Base-by-base conservation (phyloP, 2,113 vertebrate genomes). In the Laterallus jamaicensis region DNA sequence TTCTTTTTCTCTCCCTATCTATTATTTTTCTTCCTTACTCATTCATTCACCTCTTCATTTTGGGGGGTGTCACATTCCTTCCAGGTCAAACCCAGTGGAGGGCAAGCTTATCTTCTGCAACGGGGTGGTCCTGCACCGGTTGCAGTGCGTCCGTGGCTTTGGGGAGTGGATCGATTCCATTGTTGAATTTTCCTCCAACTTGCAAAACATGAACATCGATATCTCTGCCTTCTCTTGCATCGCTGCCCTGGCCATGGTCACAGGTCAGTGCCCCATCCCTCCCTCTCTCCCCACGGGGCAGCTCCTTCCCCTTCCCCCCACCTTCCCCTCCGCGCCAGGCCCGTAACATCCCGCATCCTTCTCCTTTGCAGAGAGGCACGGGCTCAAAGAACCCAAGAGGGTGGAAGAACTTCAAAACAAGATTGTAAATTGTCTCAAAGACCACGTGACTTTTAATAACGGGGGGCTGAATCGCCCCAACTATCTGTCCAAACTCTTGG, bases 81-180 rank as follows among this genome's bases (percentile, higher is more conserved):
- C 85, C 98, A 99, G 99, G 98, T 99, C 99, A 96, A 99, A 99
- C 96, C 99, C 99, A 9, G 99, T 99, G 98, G 99, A 99, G 98
- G 99, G 99, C 90, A 99, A 99, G 97, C 99, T 99, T 91, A 99
- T 99, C 96, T 99, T 99, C 98, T 99, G 99, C 98, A 99, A 99
- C 74, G 99, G 99, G 81, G 99, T 99, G 86, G 99, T 99, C 86
- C 97, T 99, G 95, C 99, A 99, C 99, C 98, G 99, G 98, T 95
- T 99, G 97, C 99, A 99, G 98, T 99, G 99, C 84, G 99, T 99
- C 75, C 99, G 99, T 14, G 99, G 99, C 95, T 99, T 99, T 79
- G 99, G 99, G 70, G 99, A 99, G 97, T 99, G 99, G 99, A 99
- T 99, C 95, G 99, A 99, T 91, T 98, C 99, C 70, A 99, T 99